Percentiles rank a stretch among this genome's conserved stretches.
These are phyloP conservation scores for Myripristis jacobus DNA, from an alignment of 2,797 vertebrate genomes.

Conservation along the genomic window DNA sequence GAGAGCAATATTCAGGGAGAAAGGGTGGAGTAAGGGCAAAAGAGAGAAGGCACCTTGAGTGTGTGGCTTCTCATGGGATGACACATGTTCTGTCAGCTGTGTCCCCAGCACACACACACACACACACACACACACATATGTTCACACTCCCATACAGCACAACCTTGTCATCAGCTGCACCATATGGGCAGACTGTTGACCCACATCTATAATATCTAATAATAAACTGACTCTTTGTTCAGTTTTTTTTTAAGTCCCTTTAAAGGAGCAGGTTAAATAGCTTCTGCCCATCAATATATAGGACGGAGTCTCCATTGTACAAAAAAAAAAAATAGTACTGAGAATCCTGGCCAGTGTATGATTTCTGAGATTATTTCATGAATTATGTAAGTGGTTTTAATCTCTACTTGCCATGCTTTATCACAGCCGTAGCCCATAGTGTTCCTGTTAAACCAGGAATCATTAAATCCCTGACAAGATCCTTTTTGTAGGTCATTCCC, in stretches of 20 bases:
- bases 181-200: constrained; percentile 54
- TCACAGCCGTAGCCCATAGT: constrained; percentile 25
- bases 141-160: neutral
- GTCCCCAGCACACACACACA: constrained; percentile 15
- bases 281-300: neutral
- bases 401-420: constrained; percentile 9
- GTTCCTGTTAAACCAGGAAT: constrained; percentile 63
- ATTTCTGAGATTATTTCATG: constrained; percentile 31
- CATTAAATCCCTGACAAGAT: constrained; percentile 58
- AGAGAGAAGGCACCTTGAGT: constrained; percentile 67
- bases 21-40: constrained; percentile 21
- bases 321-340: neutral
- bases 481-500: constrained; percentile 73
- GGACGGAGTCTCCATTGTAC: no score
- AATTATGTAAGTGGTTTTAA: constrained; percentile 48
- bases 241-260: neutral
- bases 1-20: neutral
- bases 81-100: constrained; percentile 45
- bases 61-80: constrained; percentile 48
- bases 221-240: constrained; percentile 1
- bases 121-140: neutral
- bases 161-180: constrained; percentile 9
- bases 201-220: constrained; percentile 51
- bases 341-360: neutral
- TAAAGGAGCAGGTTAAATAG: neutral